Conservation (phyloP, 2,113 vertebrate genomes). For the Pelodiscus sinensis region DNA sequence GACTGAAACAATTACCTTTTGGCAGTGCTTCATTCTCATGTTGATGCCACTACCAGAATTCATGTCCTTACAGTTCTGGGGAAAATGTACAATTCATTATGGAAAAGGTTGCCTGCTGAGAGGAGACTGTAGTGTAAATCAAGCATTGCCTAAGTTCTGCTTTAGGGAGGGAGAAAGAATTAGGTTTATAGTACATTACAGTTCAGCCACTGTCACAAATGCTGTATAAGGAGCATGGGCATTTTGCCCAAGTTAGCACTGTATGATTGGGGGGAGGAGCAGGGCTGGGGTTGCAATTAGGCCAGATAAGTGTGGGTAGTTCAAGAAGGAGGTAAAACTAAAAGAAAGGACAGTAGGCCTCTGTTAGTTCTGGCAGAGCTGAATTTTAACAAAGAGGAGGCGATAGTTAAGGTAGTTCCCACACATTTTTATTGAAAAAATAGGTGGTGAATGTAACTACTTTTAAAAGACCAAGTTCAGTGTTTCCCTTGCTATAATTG, state of each 20-base stretch:
- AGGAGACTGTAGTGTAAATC: background rate
- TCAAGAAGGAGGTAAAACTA: background rate
- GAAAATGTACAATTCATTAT: background rate
- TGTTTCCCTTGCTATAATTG: conserved; percentile 47
- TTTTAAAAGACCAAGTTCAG: conserved; percentile 8
- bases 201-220: background rate
- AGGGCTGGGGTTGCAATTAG: background rate
- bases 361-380: background rate
- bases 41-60: background rate
- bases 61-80: background rate
- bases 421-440: conserved; percentile 7
- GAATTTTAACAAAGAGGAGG: conserved; percentile 29
- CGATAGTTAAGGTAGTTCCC: conserved; percentile 37
- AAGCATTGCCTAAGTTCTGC: conserved; percentile 16
- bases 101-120: background rate
- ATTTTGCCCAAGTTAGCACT: background rate
- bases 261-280: background rate
- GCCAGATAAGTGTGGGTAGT: background rate
- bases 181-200: background rate
- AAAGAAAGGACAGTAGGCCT: conserved; percentile 11
- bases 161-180: background rate
- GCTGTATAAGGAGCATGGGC: background rate
- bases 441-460: background rate
- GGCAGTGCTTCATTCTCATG: background rate
- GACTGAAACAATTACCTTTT: background rate